Base-by-base conservation (phyloP, 2,113 vertebrate genomes). In the Ammodytes dubius region DNA sequence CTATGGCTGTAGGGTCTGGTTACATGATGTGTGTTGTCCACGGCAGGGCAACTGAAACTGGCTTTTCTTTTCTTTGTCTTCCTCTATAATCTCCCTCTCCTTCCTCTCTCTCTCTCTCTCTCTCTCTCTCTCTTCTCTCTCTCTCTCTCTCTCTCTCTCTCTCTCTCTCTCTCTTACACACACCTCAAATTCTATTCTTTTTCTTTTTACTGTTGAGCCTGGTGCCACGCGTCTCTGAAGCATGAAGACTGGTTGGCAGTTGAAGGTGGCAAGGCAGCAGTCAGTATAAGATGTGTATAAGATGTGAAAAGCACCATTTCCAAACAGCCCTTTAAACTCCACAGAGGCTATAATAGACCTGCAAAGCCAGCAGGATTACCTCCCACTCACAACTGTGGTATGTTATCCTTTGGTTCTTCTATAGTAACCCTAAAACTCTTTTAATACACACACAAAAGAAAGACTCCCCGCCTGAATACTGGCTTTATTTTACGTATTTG, bases 11-110 rank as follows among this genome's bases (percentile, higher is more conserved):
- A 90, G 90, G 77, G 73, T 94, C 88, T 81, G 83, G 89, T 94
- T 94, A 93, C 92, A 91, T 68, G 80, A 91, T 68, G 80, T 74
- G 61, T 81, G 86, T 79, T 83, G 89, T 88, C 87, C 88, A 83
- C 4, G 27, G 9, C 82, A 71, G 79, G 76, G 43, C 80, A 89
- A 86, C 82, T 83, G 77, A 87, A 90, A 88, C 82, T 70, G 74
- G 56, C 68, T 79, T 39, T 27, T 72, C 43, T 77, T 53, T 61
- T 70, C 58, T 83, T 88, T 89, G 79, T 92, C 59, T 84, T 70
- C 19, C 68, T 70, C 19, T 79, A 6, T 76, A 66, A 82, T 89
- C 46, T 70, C 37, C 71, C 54, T 68, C 57, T 59, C 37, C 52
- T 53, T 58, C 27, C 57, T 6, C 58, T 17, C 56, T 40, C 42